phyloP scores from a whole-genome alignment of 1,140 invertebrate genomes.

The Manduca sexta region DNA sequence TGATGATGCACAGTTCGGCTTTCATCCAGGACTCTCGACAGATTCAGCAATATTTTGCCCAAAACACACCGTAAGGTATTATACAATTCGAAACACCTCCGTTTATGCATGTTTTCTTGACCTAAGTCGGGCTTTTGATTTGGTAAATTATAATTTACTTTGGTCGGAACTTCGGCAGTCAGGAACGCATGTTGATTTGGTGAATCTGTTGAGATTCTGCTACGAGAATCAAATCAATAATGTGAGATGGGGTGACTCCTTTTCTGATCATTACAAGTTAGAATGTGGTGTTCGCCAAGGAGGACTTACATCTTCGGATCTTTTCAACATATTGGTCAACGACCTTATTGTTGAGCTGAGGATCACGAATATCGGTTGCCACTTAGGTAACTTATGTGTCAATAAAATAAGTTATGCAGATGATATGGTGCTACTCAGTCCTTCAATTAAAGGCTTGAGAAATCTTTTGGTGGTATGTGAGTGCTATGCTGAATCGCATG shows the following conservation, averaged over 20 bases:
- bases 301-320: not conserved
- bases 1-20: not conserved
- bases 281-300: not conserved
- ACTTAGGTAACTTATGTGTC: not conserved
- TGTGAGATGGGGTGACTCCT: not conserved
- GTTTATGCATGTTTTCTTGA: not conserved
- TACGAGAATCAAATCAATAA: no score
- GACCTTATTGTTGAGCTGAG: not conserved
- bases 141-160: not conserved
- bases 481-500: no score
- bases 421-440: not conserved
- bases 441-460: not conserved
- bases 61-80: slow-evolving; percentile 1
- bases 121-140: no score
- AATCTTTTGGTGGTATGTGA: no score
- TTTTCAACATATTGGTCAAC: not conserved
- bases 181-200: not conserved
- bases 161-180: not conserved
- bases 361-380: not conserved
- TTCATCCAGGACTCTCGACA: not conserved
- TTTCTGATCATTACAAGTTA: not conserved
- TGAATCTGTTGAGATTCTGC: not conserved
- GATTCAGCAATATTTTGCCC: not conserved
- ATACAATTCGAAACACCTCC: not conserved
- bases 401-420: not conserved